Conservation (phyloP, 1,140 invertebrate species). For the Papilio xuthus region DNA sequence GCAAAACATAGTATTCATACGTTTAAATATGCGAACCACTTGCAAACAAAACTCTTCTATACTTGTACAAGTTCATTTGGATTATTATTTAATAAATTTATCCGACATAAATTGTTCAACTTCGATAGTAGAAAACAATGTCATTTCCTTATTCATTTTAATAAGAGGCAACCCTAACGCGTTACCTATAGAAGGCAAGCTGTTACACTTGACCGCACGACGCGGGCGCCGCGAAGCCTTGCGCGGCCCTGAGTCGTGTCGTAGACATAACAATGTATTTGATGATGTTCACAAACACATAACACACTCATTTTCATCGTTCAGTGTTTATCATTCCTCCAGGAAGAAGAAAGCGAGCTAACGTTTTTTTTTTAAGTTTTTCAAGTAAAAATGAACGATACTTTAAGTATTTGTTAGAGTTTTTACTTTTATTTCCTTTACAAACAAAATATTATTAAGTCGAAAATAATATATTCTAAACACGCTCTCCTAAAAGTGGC, state of each 20-base stretch:
- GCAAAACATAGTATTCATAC: no score
- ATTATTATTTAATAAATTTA: background rate
- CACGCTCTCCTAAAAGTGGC: background rate
- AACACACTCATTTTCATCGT: background rate
- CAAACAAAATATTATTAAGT: background rate
- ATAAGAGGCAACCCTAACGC: constrained; percentile 35
- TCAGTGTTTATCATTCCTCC: no score
- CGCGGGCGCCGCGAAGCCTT: constrained; percentile 42
- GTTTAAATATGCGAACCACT: no score
- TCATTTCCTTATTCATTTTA: constrained; percentile 25
- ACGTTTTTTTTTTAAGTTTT: no score
- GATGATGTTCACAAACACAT: constrained; percentile 26
- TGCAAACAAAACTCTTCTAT: no score
- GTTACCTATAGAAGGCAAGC: constrained; percentile 55
- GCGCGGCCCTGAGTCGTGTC: constrained; percentile 51
- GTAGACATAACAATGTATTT: constrained; percentile 41
- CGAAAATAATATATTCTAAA: background rate
- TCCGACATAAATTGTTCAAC: constrained; percentile 6
- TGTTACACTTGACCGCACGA: constrained; percentile 60
- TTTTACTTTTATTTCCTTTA: background rate
- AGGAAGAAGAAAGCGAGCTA: background rate
- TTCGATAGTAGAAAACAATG: constrained; percentile 18
- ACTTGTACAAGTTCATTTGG: background rate
- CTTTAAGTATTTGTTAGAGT: background rate
- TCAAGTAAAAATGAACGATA: no score